Base-by-base conservation (phyloP, 2,797 vertebrate species). In the Hoplostethus mediterraneus region DNA sequence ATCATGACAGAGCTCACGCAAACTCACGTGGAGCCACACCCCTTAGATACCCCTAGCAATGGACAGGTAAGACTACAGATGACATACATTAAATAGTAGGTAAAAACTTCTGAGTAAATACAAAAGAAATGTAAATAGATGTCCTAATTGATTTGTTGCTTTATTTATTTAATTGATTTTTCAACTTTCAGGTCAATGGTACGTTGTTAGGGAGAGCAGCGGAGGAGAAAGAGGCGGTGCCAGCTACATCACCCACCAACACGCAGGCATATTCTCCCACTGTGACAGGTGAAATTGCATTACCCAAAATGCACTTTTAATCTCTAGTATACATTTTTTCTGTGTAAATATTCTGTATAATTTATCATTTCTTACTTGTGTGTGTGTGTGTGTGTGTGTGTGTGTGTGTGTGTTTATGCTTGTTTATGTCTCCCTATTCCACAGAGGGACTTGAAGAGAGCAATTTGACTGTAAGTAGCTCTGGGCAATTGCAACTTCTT, bases 1-100 rank as follows among this genome's bases (percentile, higher is more conserved):
- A 95, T 95, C 25, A 91, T 94, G 77, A 95, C 94, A 0, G 94
- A 95, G 67, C 93, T 95, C 47, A 93, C 90, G 0, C 92, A 94
- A 72, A 94, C 90, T 9, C 28, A 71, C 0, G 79, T 90, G 52
- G 88, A 93, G 75, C 88, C 90, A 0, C 67, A 79, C 71, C 63
- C 86, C 8, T 66, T 53, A 0, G 90, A 92, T 0, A 16, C 5
- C 17, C 48, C 87, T 58, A 85, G 71, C 73, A 80, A 55, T 1
- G 80, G 73, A 65, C 79, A 93, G 93, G 94, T 95, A 81, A 56
- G 36, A 6, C 28, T 30, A 54, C 51, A 25, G 16, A 38, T 51
- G 31, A 3, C 36, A 33, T 52, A n/a, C 1, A 33, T 33, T 33
- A 33, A 33, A 33, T 33, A 33, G 33, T 33, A 33, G 3, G 33